Evolutionary conservation across 2,797 vertebrate genomes (phyloP).

Genomic region (Dromococcyx pavoninus): DNA sequence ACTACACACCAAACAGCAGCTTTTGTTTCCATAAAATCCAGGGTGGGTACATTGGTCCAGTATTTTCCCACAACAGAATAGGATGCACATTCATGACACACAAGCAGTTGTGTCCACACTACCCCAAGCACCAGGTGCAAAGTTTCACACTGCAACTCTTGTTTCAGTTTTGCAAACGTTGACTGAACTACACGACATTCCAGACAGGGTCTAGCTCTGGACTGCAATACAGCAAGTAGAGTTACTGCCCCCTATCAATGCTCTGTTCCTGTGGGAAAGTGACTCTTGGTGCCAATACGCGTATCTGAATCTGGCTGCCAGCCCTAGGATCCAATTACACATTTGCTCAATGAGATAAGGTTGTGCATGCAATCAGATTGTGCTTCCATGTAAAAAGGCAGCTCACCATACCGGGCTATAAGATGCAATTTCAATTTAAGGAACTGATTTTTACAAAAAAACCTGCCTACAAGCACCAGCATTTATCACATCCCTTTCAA

Average conservation of each 20-base stretch:
- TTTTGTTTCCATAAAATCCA: neutral
- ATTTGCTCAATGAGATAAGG: conserved; percentile 5
- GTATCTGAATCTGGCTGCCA: conserved; percentile 24
- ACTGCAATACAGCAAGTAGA: neutral
- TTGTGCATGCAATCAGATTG: neutral
- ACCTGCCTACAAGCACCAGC: neutral
- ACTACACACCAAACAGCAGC: neutral
- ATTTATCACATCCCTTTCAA: neutral
- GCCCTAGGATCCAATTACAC: conserved; percentile 27
- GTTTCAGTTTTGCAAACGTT: neutral
- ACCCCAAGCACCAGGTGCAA: neutral
- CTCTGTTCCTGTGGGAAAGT: neutral
- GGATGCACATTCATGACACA: neutral
- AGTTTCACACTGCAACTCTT: neutral
- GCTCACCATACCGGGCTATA: neutral
- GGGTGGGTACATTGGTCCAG: neutral
- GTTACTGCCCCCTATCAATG: neutral
- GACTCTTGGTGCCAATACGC: neutral
- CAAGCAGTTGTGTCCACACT: neutral
- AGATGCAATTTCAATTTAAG: neutral
- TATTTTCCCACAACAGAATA: neutral
- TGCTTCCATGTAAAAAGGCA: neutral
- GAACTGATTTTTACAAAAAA: neutral
- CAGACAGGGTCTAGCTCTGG: neutral
- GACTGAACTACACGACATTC: neutral